These are phyloP conservation scores for Perca schrenkii DNA, from an alignment of 2,113 vertebrate genomes.

Conservation along the genomic window DNA sequence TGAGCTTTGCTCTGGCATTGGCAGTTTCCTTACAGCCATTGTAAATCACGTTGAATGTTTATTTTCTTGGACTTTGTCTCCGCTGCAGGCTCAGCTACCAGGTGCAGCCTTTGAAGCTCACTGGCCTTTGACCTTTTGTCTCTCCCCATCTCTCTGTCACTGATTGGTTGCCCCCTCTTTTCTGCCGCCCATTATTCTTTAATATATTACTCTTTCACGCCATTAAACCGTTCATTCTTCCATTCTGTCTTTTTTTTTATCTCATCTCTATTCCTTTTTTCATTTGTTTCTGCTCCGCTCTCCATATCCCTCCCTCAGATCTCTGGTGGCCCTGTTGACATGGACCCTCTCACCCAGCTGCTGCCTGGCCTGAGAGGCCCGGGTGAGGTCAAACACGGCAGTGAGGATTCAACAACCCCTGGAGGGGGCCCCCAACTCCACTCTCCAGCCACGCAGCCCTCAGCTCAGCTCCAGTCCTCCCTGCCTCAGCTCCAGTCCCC, in stretches of 20 bases:
- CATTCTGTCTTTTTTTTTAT: background rate
- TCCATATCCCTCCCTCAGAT: conserved; percentile 66
- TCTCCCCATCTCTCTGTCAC: conserved; percentile 34
- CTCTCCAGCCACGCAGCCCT: conserved; percentile 61
- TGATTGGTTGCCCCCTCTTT: conserved; percentile 9
- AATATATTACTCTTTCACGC: conserved; percentile 25
- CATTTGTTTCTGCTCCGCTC: conserved; percentile 23
- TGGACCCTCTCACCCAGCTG: conserved; percentile 89
- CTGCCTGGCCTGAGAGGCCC: conserved; percentile 88
- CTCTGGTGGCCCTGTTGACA: conserved; percentile 83
- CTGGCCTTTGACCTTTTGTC: conserved; percentile 60
- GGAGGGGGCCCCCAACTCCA: conserved; percentile 64
- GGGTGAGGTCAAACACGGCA: conserved; percentile 79
- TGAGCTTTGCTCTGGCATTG: conserved; percentile 19
- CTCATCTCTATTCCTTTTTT: background rate
- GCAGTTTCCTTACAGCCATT: conserved; percentile 33
- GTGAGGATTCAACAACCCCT: conserved; percentile 54
- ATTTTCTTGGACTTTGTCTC: conserved; percentile 72
- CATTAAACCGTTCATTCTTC: conserved; percentile 12
- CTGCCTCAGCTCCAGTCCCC: conserved; percentile 70
- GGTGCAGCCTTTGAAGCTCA: conserved; percentile 68
- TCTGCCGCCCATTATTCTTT: conserved; percentile 21
- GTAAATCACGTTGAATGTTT: conserved; percentile 63
- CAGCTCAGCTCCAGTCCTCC: conserved; percentile 67
- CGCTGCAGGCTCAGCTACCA: conserved; percentile 52